These are phyloP conservation scores for Tillus elongatus DNA, from an alignment of 2,888 invertebrate genomes.

Conservation along the genomic window DNA sequence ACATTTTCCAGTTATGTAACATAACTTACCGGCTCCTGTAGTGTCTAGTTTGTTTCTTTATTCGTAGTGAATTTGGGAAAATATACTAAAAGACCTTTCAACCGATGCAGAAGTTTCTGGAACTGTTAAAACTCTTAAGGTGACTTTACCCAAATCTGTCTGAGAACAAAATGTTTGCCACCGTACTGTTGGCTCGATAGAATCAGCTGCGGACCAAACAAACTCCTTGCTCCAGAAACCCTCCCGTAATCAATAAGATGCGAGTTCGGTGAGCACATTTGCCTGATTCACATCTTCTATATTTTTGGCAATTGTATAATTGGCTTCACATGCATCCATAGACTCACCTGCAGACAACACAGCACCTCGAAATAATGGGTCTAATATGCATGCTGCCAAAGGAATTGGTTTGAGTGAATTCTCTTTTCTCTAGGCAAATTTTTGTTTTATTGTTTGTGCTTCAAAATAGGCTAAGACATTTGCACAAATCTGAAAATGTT, in stretches of 20 bases:
- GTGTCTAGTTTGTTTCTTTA: slow-evolving; percentile 2
- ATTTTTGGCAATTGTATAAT: slow-evolving; percentile 1
- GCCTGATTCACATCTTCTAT: not conserved
- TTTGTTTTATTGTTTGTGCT: slow-evolving; percentile 1
- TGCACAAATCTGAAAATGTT: too few relatives aligned
- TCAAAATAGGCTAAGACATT: slow-evolving; percentile 3
- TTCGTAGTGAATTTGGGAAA: slow-evolving; percentile 3
- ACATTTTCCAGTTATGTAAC: slow-evolving; percentile 3
- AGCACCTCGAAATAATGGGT: not conserved
- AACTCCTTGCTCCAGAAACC: slow-evolving; percentile 4
- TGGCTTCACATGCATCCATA: slow-evolving; percentile 2
- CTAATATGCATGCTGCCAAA: slow-evolving; percentile 2
- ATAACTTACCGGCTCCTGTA: slow-evolving; percentile 3
- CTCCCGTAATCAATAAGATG: not conserved
- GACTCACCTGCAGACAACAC: slow-evolving; percentile 1
- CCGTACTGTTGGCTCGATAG: slow-evolving; percentile 1
- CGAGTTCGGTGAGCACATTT: slow-evolving; percentile 3
- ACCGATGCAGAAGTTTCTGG: slow-evolving; percentile 1
- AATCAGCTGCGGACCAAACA: slow-evolving; percentile 4
- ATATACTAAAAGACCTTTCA: slow-evolving; percentile 2
- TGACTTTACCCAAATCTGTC: slow-evolving; percentile 3
- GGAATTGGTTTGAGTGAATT: not conserved
- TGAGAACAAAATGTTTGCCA: slow-evolving; percentile 2
- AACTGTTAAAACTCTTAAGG: slow-evolving; percentile 1
- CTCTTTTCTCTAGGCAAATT: not conserved